Conservation (phyloP, 2,888 invertebrate genomes). For the Tricholauxania praeusta region DNA sequence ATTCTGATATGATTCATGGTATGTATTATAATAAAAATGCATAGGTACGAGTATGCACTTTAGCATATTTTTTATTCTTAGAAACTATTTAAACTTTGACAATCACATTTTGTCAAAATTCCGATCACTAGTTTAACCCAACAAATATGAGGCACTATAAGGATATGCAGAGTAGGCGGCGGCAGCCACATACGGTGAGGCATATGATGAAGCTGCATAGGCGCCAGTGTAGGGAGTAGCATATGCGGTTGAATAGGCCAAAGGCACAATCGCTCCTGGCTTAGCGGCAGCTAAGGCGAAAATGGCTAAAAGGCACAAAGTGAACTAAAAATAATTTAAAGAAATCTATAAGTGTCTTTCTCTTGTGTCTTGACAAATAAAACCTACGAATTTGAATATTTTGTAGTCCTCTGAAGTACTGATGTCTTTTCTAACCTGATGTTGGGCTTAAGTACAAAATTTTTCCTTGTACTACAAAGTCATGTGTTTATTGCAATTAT, state of each 20-base stretch:
- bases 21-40: too few species aligned
- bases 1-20: too few species aligned
- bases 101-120: too few species aligned
- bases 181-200: constrained; percentile 53
- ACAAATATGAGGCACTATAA: constrained; percentile 43
- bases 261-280: constrained; percentile 42
- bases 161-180: constrained; percentile 44
- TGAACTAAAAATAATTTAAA: constrained; percentile 22
- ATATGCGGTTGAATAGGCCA: constrained; percentile 46
- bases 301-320: constrained; percentile 44
- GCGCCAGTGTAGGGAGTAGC: constrained; percentile 47
- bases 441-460: too few species aligned
- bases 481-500: too few species aligned
- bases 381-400: constrained; percentile 48
- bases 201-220: constrained; percentile 43
- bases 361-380: background rate
- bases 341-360: background rate
- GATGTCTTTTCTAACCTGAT: background rate
- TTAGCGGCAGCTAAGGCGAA: constrained; percentile 44
- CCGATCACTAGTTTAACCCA: constrained; percentile 39
- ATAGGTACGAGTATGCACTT: too few species aligned
- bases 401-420: constrained; percentile 36
- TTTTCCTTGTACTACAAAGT: too few species aligned
- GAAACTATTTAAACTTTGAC: too few species aligned
- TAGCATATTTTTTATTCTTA: too few species aligned